phyloP scores from a whole-genome alignment of 2,888 invertebrate genomes.

The Scaptomyza parva region DNA sequence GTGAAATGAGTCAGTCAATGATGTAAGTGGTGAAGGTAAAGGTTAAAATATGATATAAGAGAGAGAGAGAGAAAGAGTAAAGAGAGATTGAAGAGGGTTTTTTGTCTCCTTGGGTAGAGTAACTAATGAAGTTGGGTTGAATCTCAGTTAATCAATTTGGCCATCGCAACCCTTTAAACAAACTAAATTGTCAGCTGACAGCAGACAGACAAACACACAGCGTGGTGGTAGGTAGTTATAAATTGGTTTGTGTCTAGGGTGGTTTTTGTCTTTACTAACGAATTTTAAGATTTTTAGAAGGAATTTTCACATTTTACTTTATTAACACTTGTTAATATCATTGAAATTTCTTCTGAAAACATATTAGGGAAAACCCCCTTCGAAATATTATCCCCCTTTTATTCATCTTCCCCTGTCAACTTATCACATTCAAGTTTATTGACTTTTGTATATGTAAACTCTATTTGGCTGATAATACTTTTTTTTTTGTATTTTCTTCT shows the following conservation, averaged over 20 bases:
- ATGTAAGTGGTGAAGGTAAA: conserved; percentile 18
- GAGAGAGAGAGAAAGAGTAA: background rate
- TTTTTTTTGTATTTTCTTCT: conserved; percentile 28
- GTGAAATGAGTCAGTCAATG: conserved; percentile 51
- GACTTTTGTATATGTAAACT: conserved; percentile 60
- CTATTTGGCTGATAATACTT: conserved; percentile 73
- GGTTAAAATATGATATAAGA: conserved; percentile 20
- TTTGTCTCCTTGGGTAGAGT: conserved; percentile 1
- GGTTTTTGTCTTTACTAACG: too few species aligned
- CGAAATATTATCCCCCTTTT: conserved; percentile 13
- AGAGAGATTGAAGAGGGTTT: conserved; percentile 7
- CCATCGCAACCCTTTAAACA: conserved; percentile 17
- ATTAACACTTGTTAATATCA: too few species aligned
- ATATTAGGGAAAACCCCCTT: conserved; percentile 23
- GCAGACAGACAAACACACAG: background rate
- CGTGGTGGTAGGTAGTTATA: conserved; percentile 7
- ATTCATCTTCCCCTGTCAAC: conserved; percentile 51
- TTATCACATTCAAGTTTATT: conserved; percentile 72
- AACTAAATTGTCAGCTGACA: background rate
- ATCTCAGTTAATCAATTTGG: conserved; percentile 24
- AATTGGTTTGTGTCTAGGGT: background rate
- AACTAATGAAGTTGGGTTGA: conserved; percentile 18
- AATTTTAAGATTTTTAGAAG: too few species aligned
- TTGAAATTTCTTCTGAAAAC: too few species aligned
- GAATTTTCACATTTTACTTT: too few species aligned